A percentile compares a stretch with the other conserved stretches of the same genome.
Conservation (phyloP, 64 coral and sea anemone genomes). For the Montipora sp. region DNA sequence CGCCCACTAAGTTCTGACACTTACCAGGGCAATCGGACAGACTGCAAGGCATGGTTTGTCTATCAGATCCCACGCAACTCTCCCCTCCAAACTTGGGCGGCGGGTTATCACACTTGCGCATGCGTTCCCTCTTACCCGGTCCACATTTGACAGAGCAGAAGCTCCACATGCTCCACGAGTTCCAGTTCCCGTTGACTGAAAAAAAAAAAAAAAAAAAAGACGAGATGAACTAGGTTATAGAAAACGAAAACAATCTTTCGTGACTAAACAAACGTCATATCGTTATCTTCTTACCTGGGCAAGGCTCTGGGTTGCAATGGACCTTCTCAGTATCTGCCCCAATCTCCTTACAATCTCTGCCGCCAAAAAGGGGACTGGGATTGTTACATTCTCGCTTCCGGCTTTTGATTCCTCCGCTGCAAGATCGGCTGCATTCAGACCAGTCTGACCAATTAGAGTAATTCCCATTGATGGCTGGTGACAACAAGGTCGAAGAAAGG, state of each 20-base stretch:
- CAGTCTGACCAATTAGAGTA: constrained; percentile 93
- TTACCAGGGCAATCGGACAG: constrained; percentile 92
- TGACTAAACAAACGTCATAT: neutral
- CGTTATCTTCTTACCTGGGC: constrained; percentile 71
- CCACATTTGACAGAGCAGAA: constrained; percentile 94
- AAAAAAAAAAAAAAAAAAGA: neutral
- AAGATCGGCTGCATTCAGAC: constrained; percentile 78
- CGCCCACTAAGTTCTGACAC: neutral
- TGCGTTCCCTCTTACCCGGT: constrained; percentile 93
- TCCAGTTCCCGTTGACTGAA: constrained; percentile 95
- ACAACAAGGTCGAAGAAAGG: neutral
- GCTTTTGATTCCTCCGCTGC: constrained; percentile 77
- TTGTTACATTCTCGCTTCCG: constrained; percentile 81
- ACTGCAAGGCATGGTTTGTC: constrained; percentile 93
- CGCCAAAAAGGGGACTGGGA: constrained; percentile 77
- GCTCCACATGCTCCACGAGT: constrained; percentile 95
- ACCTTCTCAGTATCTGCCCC: constrained; percentile 73
- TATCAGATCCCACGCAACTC: constrained; percentile 76
- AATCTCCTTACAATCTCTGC: constrained; percentile 80
- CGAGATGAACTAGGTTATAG: neutral
- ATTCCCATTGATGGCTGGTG: constrained; percentile 89
- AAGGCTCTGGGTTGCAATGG: constrained; percentile 82
- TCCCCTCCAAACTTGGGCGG: constrained; percentile 84
- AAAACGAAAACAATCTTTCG: no score
- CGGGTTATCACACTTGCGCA: constrained; percentile 87